phyloP scores from a whole-genome alignment of 2,113 vertebrate species.

The Cryptotis parvus region DNA sequence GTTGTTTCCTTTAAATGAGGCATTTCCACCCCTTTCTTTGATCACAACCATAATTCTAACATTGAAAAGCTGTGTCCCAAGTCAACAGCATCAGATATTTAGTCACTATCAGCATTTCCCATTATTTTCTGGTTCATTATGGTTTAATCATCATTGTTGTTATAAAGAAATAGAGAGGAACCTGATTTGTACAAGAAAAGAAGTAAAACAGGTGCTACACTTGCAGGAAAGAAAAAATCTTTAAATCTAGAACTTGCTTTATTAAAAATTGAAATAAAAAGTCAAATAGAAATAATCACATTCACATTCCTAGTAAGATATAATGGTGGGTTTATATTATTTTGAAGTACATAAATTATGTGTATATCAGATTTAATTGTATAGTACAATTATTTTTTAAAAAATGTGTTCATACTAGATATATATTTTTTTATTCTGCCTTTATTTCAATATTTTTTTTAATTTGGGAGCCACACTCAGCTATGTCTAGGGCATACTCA shows the following conservation, averaged over 20 bases:
- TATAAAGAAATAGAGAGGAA: constrained; percentile 32
- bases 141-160: constrained; percentile 3
- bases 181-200: not conserved
- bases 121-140: not conserved
- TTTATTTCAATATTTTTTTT: not conserved
- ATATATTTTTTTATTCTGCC: not conserved
- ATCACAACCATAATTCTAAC: not conserved
- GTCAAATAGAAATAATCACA: constrained; percentile 55
- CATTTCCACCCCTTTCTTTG: not conserved
- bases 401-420: not conserved
- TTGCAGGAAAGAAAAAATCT: constrained; percentile 25
- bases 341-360: constrained; percentile 47
- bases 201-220: not conserved
- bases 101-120: not conserved
- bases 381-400: not conserved
- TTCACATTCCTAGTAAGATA: constrained; percentile 40
- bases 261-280: constrained; percentile 53
- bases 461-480: no score
- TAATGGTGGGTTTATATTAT: constrained; percentile 44
- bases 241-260: constrained; percentile 33
- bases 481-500: no score
- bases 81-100: not conserved
- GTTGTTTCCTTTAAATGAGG: not conserved
- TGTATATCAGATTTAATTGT: not conserved
- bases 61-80: not conserved